Evolutionary conservation across 2,113 vertebrate species (phyloP).

Genomic region (Rissa tridactyla): DNA sequence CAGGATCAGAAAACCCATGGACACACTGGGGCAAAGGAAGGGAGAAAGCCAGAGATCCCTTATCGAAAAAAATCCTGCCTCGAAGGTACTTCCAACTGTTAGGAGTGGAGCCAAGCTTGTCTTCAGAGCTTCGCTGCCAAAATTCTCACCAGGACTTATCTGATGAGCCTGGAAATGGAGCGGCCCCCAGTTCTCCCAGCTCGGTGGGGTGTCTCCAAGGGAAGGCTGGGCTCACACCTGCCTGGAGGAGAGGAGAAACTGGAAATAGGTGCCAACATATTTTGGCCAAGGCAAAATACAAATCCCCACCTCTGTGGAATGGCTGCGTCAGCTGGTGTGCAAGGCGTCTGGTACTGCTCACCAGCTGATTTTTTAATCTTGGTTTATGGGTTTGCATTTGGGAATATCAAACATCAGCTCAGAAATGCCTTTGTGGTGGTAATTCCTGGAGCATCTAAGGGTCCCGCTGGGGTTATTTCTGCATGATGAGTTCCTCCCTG

Average conservation of each 20-base stretch:
- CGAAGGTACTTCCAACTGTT: neutral
- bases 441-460: neutral
- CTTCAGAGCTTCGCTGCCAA: neutral
- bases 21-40: neutral
- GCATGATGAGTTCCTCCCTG: neutral
- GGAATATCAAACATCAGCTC: neutral
- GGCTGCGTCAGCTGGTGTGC: neutral
- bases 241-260: neutral
- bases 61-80: conserved; percentile 8
- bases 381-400: neutral
- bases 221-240: neutral
- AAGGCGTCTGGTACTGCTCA: neutral
- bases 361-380: neutral
- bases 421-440: neutral
- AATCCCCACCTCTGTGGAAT: neutral
- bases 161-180: neutral
- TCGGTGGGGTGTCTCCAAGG: neutral
- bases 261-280: neutral
- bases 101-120: neutral
- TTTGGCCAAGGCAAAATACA: neutral
- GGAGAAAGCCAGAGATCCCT: conserved; percentile 29
- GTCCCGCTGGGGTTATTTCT: neutral
- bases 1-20: neutral
- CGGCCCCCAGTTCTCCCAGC: neutral
- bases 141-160: neutral